These are phyloP conservation scores for Teleiodes luculella DNA, from an alignment of 2,888 invertebrate genomes.

Conservation along the genomic window DNA sequence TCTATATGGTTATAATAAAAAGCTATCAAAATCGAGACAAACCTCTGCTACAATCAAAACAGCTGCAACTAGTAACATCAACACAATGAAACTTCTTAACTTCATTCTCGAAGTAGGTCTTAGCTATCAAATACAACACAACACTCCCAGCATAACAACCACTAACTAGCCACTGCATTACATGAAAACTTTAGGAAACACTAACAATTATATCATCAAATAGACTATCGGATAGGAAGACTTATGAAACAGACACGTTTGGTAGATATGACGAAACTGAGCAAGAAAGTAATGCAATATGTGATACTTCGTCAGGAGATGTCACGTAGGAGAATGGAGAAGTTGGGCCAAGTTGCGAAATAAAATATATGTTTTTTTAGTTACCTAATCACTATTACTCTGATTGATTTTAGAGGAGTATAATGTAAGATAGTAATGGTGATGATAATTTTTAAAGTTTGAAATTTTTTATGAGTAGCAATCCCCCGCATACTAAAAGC, in stretches of 20 bases:
- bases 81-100: slow-evolving; percentile 40
- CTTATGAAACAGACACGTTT: slow-evolving; percentile 34
- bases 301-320: neutral
- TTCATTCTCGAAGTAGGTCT: slow-evolving; percentile 63
- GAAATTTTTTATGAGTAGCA: too few species aligned
- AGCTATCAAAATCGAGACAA: slow-evolving; percentile 26
- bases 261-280: slow-evolving; percentile 44
- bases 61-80: slow-evolving; percentile 28
- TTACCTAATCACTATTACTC: too few species aligned
- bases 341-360: neutral
- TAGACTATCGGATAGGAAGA: neutral
- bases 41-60: slow-evolving; percentile 51
- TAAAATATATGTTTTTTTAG: too few species aligned
- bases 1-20: slow-evolving; percentile 5
- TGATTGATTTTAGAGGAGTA: too few species aligned
- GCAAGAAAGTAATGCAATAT: neutral
- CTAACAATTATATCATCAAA: neutral
- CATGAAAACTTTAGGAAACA: neutral
- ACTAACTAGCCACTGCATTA: slow-evolving; percentile 54
- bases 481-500: too few species aligned
- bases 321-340: slow-evolving; percentile 4
- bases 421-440: too few species aligned
- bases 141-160: slow-evolving; percentile 56
- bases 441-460: too few species aligned
- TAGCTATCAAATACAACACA: slow-evolving; percentile 51